These are phyloP conservation scores for Heliocidaris erythrogramma DNA, from an alignment of 35 echinoderm and acorn worm genomes.

Conservation along the genomic window DNA sequence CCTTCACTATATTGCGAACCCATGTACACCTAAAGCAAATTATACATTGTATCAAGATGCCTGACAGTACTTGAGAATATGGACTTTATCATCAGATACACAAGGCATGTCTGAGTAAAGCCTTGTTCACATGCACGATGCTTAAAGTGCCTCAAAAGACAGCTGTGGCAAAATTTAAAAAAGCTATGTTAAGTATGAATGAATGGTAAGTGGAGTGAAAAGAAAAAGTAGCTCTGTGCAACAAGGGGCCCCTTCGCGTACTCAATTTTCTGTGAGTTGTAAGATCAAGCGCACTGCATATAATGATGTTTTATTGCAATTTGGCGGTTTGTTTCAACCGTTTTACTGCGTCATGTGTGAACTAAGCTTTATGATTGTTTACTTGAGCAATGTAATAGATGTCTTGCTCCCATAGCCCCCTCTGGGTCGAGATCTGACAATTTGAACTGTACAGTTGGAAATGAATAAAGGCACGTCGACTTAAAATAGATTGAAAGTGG, in stretches of 20 bases:
- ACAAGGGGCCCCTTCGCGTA: no score
- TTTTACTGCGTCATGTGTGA: background rate
- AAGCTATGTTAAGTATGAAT: no score
- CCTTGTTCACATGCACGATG: no score
- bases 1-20: background rate
- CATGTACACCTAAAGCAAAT: background rate
- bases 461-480: background rate
- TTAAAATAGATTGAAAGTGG: constrained; percentile 18
- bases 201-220: no score
- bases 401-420: background rate
- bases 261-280: no score
- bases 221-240: no score
- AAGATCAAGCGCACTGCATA: no score
- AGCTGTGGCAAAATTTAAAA: no score
- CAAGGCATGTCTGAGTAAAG: background rate
- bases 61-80: background rate
- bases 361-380: background rate
- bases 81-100: background rate
- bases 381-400: background rate
- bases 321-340: no score
- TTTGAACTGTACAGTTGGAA: background rate
- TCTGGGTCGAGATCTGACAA: background rate
- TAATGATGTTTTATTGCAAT: no score
- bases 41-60: background rate
- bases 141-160: no score